Evolutionary conservation across 2,888 invertebrate genomes (phyloP).

Genomic region (Pinctada fucata): DNA sequence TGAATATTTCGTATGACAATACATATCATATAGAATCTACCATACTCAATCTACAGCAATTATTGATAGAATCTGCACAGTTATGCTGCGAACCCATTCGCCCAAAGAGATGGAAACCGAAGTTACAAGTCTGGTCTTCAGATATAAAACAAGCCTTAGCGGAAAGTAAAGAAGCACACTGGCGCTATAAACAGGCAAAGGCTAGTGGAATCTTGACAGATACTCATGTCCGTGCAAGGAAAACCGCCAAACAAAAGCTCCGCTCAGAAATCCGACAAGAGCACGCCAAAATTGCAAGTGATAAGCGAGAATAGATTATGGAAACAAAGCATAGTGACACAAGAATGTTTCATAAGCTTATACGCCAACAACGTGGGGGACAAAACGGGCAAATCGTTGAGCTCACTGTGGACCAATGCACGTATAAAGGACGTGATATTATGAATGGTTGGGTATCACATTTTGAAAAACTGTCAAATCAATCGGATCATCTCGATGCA

Average conservation of each 20-base stretch:
- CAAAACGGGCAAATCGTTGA: neutral
- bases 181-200: neutral
- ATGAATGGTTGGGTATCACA: neutral
- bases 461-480: neutral
- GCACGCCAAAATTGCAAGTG: neutral
- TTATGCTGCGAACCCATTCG: neutral
- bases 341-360: conserved; percentile 3
- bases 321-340: neutral
- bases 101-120: neutral
- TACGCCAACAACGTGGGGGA: neutral
- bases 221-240: neutral
- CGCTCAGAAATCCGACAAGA: neutral
- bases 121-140: conserved; percentile 4
- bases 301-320: neutral
- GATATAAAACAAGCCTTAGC: neutral
- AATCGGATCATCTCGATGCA: neutral
- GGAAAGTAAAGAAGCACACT: neutral
- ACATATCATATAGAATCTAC: neutral
- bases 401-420: neutral
- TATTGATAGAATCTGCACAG: neutral
- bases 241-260: neutral
- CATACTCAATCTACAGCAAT: neutral
- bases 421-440: neutral
- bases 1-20: neutral
- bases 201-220: neutral